phyloP scores from a whole-genome alignment of 2,888 invertebrate species.

The Drosophila paramelanica region DNA sequence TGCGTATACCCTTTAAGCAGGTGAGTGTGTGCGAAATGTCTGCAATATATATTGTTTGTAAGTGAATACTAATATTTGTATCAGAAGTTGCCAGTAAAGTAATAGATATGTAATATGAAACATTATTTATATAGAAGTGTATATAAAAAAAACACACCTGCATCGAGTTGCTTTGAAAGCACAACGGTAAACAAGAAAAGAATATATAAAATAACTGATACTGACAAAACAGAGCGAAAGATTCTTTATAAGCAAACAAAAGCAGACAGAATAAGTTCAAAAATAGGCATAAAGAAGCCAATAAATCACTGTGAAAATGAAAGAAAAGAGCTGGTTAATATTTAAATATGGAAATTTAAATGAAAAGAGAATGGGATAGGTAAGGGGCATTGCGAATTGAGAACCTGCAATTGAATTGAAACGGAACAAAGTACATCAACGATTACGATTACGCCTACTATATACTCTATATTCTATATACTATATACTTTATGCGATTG shows the following conservation, averaged over 20 bases:
- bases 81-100: not conserved
- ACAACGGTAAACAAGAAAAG: not conserved
- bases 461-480: too few relatives aligned
- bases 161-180: not conserved
- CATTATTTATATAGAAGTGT: not conserved
- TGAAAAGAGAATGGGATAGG: conserved; percentile 30
- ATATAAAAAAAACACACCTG: conserved; percentile 2
- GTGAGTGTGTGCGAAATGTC: too few relatives aligned
- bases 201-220: not conserved
- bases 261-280: not conserved
- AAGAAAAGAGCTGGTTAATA: conserved; percentile 1
- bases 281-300: not conserved
- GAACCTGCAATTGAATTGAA: conserved; percentile 5
- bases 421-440: conserved; percentile 44
- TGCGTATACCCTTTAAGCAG: not conserved
- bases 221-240: not conserved
- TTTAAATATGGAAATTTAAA: not conserved
- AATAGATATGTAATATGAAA: not conserved
- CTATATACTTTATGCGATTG: conserved; percentile 14
- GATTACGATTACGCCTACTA: conserved; percentile 43
- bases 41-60: too few relatives aligned
- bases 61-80: too few relatives aligned
- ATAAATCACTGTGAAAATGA: conserved; percentile 24
- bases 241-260: conserved; percentile 20
- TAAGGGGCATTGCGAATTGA: conserved; percentile 17